Evolutionary conservation across 1,140 invertebrate species (phyloP).

Genomic region (Capitella teleta): DNA sequence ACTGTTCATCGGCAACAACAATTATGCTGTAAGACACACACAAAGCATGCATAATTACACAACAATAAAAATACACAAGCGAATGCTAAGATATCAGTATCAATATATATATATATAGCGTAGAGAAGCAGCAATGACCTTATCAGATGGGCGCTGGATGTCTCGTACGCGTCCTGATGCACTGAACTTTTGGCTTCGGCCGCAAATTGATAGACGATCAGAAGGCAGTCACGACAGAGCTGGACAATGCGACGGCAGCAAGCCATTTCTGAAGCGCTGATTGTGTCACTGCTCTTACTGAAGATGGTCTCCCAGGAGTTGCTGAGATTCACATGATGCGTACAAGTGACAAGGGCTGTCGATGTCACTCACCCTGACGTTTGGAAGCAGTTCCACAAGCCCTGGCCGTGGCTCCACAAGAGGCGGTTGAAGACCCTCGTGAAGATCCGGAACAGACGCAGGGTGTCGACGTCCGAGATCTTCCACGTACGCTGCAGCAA

Average conservation of each 20-base stretch:
- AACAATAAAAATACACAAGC: too few relatives aligned
- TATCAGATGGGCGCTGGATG: too few relatives aligned
- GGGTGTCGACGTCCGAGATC: conserved; percentile 27
- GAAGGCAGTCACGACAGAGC: conserved; percentile 38
- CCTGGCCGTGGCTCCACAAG: conserved; percentile 41
- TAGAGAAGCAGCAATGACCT: too few relatives aligned
- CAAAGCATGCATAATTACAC: too few relatives aligned
- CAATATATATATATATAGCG: too few relatives aligned
- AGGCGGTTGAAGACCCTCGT: conserved; percentile 36
- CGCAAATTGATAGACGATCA: conserved; percentile 43
- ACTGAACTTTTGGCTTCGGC: conserved; percentile 21
- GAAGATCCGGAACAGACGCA: conserved; percentile 36
- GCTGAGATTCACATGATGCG: conserved; percentile 13
- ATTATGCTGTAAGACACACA: too few relatives aligned
- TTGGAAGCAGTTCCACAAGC: conserved; percentile 40
- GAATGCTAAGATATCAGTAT: too few relatives aligned
- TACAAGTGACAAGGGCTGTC: neutral
- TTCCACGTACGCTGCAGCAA: conserved; percentile 33
- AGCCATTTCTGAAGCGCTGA: conserved; percentile 31
- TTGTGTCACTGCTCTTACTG: conserved; percentile 32
- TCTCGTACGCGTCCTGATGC: too few relatives aligned
- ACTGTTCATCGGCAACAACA: too few relatives aligned
- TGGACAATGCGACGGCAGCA: conserved; percentile 39
- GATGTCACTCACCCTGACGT: conserved; percentile 22
- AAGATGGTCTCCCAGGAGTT: conserved; percentile 40